phyloP scores from a whole-genome alignment of 1,140 invertebrate genomes.

The Stenopsyche tienmushanensis region DNA sequence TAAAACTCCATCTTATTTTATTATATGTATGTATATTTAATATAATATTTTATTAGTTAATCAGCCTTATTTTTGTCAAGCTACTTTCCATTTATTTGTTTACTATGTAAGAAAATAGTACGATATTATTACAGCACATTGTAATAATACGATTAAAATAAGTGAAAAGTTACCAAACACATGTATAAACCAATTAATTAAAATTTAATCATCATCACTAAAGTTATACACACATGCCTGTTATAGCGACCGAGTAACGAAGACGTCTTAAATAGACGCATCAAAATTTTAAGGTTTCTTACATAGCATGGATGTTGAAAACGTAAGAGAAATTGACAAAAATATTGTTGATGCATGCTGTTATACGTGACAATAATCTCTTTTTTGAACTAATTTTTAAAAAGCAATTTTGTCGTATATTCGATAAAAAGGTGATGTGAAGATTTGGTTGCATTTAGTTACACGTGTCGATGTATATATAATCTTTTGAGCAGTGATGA shows the following conservation, averaged over 20 bases:
- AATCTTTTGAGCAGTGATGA: too few relatives aligned
- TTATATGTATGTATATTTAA: constrained; percentile 40
- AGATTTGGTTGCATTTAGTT: background rate
- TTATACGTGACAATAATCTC: background rate
- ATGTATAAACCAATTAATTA: constrained; percentile 32
- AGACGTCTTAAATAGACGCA: too few relatives aligned
- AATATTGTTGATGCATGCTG: background rate
- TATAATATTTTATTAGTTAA: constrained; percentile 41
- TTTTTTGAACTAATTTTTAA: background rate
- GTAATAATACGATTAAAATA: constrained; percentile 23
- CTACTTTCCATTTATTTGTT: constrained; percentile 32
- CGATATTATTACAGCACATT: constrained; percentile 3
- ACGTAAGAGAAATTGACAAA: background rate
- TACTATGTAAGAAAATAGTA: constrained; percentile 7
- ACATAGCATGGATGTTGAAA: background rate
- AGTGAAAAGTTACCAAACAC: constrained; percentile 36
- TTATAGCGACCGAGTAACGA: too few relatives aligned
- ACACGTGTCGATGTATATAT: background rate
- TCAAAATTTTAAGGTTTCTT: background rate
- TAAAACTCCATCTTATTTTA: constrained; percentile 15
- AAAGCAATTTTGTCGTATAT: background rate
- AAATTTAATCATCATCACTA: background rate
- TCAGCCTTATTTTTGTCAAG: constrained; percentile 42
- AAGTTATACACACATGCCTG: too few relatives aligned
- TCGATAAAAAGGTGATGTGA: background rate